A percentile compares a stretch with the other conserved stretches of the same genome.
These are phyloP conservation scores for Coptodon rendalli DNA, from an alignment of 2,113 vertebrate genomes.

Conservation along the genomic window DNA sequence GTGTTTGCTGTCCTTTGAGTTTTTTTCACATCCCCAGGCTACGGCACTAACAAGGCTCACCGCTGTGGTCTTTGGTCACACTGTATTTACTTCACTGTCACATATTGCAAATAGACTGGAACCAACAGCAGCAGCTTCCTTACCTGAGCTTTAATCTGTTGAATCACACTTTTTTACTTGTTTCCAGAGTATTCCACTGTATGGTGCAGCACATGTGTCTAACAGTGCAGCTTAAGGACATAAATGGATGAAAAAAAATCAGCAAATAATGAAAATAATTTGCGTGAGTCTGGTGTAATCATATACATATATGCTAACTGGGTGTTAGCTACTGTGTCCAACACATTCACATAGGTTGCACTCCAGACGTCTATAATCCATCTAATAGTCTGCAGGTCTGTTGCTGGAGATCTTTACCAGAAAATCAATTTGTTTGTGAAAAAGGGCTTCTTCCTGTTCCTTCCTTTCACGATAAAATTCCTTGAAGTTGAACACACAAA, in stretches of 20 bases:
- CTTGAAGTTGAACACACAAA: not conserved
- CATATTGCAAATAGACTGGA: not conserved
- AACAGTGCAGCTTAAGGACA: not conserved
- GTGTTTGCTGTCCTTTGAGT: conserved; percentile 25
- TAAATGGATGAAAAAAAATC: not conserved
- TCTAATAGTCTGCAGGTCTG: not conserved
- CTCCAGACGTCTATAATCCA: not conserved
- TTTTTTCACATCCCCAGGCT: conserved; percentile 10
- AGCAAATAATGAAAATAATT: not conserved
- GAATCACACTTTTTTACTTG: not conserved
- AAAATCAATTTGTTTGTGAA: no score
- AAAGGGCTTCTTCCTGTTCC: not conserved
- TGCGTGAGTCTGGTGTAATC: not conserved
- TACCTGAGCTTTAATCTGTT: not conserved
- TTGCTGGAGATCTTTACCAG: not conserved
- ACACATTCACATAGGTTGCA: not conserved
- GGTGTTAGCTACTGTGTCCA: not conserved
- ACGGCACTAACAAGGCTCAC: conserved; percentile 23
- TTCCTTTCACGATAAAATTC: not conserved
- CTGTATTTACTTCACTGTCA: conserved; percentile 11
- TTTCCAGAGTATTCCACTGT: not conserved
- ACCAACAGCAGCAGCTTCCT: not conserved
- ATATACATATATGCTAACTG: not conserved
- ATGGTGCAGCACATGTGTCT: not conserved
- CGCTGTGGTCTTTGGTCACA: not conserved